These are phyloP conservation scores for Pelodytes ibericus DNA, from an alignment of 2,797 vertebrate species.

Conservation along the genomic window DNA sequence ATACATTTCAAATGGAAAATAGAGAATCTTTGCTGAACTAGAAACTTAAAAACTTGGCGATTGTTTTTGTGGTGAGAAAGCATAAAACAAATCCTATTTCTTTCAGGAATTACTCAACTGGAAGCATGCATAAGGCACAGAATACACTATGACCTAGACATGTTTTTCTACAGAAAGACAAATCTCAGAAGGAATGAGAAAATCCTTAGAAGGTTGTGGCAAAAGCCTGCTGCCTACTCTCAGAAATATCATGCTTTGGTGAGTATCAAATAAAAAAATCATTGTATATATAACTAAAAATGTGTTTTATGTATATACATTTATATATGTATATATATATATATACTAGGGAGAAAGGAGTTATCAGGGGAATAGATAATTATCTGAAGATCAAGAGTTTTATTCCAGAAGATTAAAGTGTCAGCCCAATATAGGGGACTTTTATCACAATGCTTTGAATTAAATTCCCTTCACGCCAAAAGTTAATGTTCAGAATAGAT, in stretches of 20 bases:
- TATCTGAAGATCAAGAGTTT: no score
- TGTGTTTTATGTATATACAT: no score
- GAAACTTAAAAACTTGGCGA: slow-evolving; percentile 27
- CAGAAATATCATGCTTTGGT: slow-evolving; percentile 23
- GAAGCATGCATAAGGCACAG: not conserved
- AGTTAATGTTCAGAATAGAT: no score
- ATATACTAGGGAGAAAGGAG: no score
- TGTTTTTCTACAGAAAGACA: slow-evolving; percentile 13
- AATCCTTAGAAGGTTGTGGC: slow-evolving; percentile 18
- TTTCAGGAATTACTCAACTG: slow-evolving; percentile 15
- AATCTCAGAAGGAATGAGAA: slow-evolving; percentile 12
- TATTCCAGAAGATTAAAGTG: no score
- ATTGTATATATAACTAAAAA: no score
- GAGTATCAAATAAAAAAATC: no score
- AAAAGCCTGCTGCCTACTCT: not conserved
- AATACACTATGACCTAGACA: slow-evolving; percentile 9
- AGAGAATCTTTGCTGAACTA: slow-evolving; percentile 15
- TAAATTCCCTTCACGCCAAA: no score
- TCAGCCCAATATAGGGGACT: no score
- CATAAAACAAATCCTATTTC: slow-evolving; percentile 15
- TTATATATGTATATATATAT: no score
- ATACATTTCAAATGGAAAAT: slow-evolving; percentile 24
- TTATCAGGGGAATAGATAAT: no score
- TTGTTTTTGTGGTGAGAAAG: slow-evolving; percentile 5
- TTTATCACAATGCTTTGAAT: no score